Evolutionary conservation across 2,113 vertebrate species (phyloP).

Genomic region (Passerina amoena): DNA sequence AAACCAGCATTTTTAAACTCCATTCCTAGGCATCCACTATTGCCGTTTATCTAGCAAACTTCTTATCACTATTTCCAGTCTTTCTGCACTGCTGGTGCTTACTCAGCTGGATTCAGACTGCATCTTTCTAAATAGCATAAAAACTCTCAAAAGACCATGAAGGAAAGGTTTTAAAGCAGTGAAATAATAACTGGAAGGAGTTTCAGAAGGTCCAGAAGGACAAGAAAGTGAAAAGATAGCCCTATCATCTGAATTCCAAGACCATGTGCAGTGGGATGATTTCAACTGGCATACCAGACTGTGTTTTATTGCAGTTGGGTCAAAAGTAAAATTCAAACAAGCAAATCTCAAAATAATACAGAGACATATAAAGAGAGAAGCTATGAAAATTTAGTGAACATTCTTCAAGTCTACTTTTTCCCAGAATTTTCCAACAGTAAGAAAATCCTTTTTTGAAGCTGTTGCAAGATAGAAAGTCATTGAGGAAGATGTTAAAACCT

Average conservation of each 20-base stretch:
- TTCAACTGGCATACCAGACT: neutral
- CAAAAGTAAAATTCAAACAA: neutral
- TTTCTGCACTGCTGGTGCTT: neutral
- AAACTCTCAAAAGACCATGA: neutral
- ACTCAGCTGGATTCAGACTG: neutral
- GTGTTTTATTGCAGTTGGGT: neutral
- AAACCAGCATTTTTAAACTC: neutral
- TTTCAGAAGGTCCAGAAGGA: neutral
- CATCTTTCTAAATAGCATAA: neutral
- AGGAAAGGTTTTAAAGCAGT: neutral
- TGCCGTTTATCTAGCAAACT: neutral
- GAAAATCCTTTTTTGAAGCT: neutral
- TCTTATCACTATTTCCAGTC: neutral
- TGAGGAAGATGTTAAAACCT: neutral
- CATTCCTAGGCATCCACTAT: neutral
- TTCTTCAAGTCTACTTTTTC: neutral
- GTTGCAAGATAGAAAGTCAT: neutral
- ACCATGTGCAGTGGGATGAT: rapidly evolving
- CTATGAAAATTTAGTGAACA: neutral
- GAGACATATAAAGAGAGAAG: neutral
- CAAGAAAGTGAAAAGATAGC: neutral
- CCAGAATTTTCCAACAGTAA: neutral
- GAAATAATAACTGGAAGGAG: neutral
- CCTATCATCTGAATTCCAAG: neutral
- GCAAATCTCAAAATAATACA: neutral